Conservation (phyloP, 2,797 vertebrate genomes). For the Chrosomus eos region DNA sequence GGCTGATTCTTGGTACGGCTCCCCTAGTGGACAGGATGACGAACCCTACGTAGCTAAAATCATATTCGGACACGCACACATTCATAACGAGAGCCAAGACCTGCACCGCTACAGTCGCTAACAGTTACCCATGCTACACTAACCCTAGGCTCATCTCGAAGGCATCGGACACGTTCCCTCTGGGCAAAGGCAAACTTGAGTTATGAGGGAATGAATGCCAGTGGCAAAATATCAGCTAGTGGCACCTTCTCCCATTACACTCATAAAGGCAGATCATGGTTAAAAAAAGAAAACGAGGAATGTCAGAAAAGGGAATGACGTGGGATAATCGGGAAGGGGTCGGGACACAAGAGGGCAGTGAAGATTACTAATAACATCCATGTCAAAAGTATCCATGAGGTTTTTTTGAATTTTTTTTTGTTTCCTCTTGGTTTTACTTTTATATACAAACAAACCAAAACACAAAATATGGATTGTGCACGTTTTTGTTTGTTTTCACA, state of each 20-base stretch:
- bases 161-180: constrained; percentile 37
- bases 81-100: constrained; percentile 15
- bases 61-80: neutral
- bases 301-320: constrained; percentile 30
- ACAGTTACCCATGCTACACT: constrained; percentile 17
- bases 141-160: constrained; percentile 48
- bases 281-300: constrained; percentile 36
- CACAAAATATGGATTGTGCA: constrained; percentile 69
- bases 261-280: constrained; percentile 75
- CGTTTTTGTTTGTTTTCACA: constrained; percentile 70
- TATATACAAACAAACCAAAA: constrained; percentile 71
- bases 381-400: constrained; percentile 55
- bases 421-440: constrained; percentile 53
- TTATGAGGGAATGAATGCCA: constrained; percentile 51
- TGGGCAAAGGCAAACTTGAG: constrained; percentile 23
- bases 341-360: constrained; percentile 50
- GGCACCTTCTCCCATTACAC: constrained; percentile 46
- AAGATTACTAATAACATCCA: constrained; percentile 58
- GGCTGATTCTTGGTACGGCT: constrained; percentile 55
- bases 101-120: constrained; percentile 16
- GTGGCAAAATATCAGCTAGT: constrained; percentile 26
- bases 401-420: constrained; percentile 42
- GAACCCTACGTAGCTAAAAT: constrained; percentile 23
- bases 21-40: constrained; percentile 14
- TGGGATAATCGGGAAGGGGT: neutral